Evolutionary conservation across 2,888 invertebrate species (phyloP).

Genomic region (Epistrophe grossulariae): DNA sequence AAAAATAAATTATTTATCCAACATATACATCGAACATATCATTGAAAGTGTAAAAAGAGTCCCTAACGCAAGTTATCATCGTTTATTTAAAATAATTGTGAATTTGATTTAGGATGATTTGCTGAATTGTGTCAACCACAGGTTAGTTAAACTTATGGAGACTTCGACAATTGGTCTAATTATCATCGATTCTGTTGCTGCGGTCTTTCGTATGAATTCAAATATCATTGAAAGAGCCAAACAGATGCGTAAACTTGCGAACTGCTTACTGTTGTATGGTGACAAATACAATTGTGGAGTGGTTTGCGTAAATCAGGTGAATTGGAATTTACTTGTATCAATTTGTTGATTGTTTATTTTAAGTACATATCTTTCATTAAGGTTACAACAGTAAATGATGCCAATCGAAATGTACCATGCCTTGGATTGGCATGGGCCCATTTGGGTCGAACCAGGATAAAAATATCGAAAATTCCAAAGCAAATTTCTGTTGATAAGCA

Average conservation of each 20-base stretch:
- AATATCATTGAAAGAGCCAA: slow-evolving; percentile 85
- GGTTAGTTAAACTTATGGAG: slow-evolving; percentile 85
- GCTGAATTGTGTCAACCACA: slow-evolving; percentile 85
- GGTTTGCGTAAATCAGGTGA: slow-evolving; percentile 90
- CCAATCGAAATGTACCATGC: slow-evolving; percentile 84
- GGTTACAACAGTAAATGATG: slow-evolving; percentile 82
- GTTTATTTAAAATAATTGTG: not conserved
- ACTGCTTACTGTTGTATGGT: slow-evolving; percentile 85
- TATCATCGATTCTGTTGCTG: slow-evolving; percentile 90
- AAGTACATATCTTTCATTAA: slow-evolving; percentile 67
- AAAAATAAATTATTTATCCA: slow-evolving; percentile 84
- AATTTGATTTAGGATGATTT: slow-evolving; percentile 84
- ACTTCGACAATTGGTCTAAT: slow-evolving; percentile 86
- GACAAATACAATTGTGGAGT: slow-evolving; percentile 86
- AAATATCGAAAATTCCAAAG: slow-evolving; percentile 83
- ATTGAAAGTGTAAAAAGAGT: slow-evolving; percentile 84
- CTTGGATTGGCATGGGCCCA: slow-evolving; percentile 89
- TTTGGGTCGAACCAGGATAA: slow-evolving; percentile 86
- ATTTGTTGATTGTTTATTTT: not conserved
- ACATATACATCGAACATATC: slow-evolving; percentile 88
- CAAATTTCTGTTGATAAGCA: slow-evolving; percentile 78
- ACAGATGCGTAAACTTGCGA: slow-evolving; percentile 86
- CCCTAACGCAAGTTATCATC: not conserved
- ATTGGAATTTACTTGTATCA: not conserved
- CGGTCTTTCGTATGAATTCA: slow-evolving; percentile 87